Base-by-base conservation (phyloP, 1,140 invertebrate genomes). In the Theocolax elegans region DNA sequence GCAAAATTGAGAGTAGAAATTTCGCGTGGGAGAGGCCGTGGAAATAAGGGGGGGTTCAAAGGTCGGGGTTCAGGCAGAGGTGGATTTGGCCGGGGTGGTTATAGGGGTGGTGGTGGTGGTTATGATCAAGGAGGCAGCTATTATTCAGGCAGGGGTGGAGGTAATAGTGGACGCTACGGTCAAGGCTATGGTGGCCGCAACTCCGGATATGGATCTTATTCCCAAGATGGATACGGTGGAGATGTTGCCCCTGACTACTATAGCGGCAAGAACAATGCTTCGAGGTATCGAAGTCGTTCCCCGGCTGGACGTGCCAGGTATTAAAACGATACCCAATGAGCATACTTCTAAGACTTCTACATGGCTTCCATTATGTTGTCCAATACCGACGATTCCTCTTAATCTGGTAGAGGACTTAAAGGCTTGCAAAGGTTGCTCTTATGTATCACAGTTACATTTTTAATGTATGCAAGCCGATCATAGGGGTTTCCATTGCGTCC, bases 1-100 rank as follows among this genome's bases (percentile, higher is more conserved):
- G 91, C 91, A 67, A 94, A 93, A 77, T 86, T 95, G 63, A 88
- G 92, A 77, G 93, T 95, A 62, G 93, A 95, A 87, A 91, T 95
- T 73, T 93, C 92, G 35, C 89, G 92, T 71, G 92, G 92, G 64
- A 89, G 91, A 66, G 87, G 89, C 62, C 86, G 90, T 12, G 85
- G 87, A 17, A 82, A 54, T 25, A 70, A 67, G 48, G 72, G 72
- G 15, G 72, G 72, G 12, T 72, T 70, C 17, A 76, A 88, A 31
- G 83, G 85, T 72, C 80, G 88, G 63, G 83, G 87, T 54, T 83
- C 87, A 29, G 79, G 84, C 70, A 87, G 87, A 69, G 85, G 89
- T 66, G 80, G 79, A 42, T 82, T 79, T n/a, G 72, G 77, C 42
- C 73, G 79, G 27, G 78, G 85, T 62, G 74, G 79, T 53, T 75